These are phyloP conservation scores for Corythaeola cristata DNA, from an alignment of 2,113 vertebrate genomes.

Conservation along the genomic window DNA sequence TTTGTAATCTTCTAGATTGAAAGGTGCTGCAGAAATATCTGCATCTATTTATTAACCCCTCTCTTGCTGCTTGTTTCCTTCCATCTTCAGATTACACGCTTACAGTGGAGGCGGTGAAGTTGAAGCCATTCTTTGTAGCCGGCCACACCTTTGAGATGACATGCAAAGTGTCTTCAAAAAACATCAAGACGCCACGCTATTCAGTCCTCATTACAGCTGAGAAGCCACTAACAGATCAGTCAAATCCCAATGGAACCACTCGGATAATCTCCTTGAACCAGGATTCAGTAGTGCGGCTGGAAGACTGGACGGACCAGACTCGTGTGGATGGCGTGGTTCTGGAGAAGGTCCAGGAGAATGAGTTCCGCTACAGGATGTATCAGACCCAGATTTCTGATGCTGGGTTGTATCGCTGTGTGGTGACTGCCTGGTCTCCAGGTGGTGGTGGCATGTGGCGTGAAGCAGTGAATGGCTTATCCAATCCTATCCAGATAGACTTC, in stretches of 20 bases:
- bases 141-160: conserved; percentile 97
- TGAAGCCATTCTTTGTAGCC: conserved; percentile 84
- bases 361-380: conserved; percentile 90
- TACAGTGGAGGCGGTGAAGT: conserved; percentile 78
- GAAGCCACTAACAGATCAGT: conserved; percentile 69
- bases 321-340: conserved; percentile 86
- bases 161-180: conserved; percentile 82
- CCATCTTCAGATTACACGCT: conserved; percentile 75
- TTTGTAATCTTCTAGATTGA: neutral
- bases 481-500: conserved; percentile 88
- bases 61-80: conserved; percentile 26
- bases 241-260: conserved; percentile 61
- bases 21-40: neutral
- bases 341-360: conserved; percentile 85
- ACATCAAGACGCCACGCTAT: conserved; percentile 87
- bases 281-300: conserved; percentile 85
- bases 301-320: conserved; percentile 81
- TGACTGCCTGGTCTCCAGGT: conserved; percentile 88
- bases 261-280: conserved; percentile 87
- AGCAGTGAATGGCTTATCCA: conserved; percentile 82
- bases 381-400: conserved; percentile 88
- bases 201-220: conserved; percentile 86
- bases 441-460: conserved; percentile 82
- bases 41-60: neutral
- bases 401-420: conserved; percentile 88